Conservation (phyloP, 1,140 invertebrate species). For the Battus philenor region DNA sequence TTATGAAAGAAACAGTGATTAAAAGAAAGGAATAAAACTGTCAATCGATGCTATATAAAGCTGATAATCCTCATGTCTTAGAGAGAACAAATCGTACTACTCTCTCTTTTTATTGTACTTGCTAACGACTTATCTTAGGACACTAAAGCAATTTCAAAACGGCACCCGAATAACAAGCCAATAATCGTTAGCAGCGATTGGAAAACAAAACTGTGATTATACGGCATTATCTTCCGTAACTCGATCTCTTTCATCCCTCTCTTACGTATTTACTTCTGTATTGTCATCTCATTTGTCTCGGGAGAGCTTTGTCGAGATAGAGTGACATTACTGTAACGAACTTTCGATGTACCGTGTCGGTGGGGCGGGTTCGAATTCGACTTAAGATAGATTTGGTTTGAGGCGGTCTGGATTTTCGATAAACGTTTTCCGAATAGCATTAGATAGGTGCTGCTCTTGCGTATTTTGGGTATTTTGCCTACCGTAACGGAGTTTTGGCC, state of each 20-base stretch:
- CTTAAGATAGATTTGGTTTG: conserved; percentile 16
- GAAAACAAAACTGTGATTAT: conserved; percentile 78
- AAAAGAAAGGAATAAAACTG: conserved; percentile 8
- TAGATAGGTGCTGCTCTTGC: too few relatives aligned
- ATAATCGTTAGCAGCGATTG: conserved; percentile 77
- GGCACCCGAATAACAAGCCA: conserved; percentile 74
- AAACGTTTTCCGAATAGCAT: conserved; percentile 8
- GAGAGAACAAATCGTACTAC: conserved; percentile 37
- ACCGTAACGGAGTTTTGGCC: too few relatives aligned
- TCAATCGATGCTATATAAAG: neutral
- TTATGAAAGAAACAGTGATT: too few relatives aligned
- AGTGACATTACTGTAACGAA: conserved; percentile 73
- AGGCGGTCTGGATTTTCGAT: conserved; percentile 13
- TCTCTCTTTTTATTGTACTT: conserved; percentile 62
- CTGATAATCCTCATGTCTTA: conserved; percentile 22
- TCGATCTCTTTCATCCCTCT: conserved; percentile 32
- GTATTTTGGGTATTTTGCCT: too few relatives aligned
- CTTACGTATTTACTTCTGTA: conserved; percentile 21
- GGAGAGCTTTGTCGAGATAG: conserved; percentile 54
- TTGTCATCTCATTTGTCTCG: conserved; percentile 39
- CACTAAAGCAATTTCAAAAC: conserved; percentile 72
- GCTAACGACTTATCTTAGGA: conserved; percentile 63
- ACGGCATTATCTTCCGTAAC: conserved; percentile 53
- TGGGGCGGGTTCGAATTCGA: conserved; percentile 34
- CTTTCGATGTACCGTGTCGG: conserved; percentile 59